Evolutionary conservation across 1,140 invertebrate species (phyloP).

Genomic region (Choristoneura fumiferana): DNA sequence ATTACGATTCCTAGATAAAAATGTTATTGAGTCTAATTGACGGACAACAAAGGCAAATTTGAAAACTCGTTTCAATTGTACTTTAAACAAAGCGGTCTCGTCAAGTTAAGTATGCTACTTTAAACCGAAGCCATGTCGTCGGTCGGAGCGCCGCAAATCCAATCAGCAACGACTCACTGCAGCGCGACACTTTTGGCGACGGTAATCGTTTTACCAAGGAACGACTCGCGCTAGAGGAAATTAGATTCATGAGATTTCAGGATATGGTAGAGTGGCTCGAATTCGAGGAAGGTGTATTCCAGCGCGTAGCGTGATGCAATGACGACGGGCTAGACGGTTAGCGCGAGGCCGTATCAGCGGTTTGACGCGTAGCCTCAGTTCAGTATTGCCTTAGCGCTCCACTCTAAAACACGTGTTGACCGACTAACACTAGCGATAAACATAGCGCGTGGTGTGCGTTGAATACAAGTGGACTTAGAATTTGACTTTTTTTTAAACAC

Average conservation of each 20-base stretch:
- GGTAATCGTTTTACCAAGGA: not conserved
- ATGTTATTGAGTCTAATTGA: not conserved
- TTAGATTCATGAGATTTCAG: not conserved
- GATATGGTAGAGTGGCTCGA: not conserved
- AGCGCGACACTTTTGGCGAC: not conserved
- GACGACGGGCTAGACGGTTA: conserved; percentile 40
- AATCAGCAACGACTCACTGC: conserved; percentile 1
- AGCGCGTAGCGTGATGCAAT: conserved; percentile 16
- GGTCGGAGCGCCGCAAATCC: conserved; percentile 10
- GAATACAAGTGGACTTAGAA: conserved; percentile 14
- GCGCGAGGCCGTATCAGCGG: conserved; percentile 44
- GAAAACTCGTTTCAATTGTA: conserved; percentile 5
- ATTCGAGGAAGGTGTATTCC: not conserved
- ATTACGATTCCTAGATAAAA: not conserved
- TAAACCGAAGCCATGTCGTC: conserved; percentile 14
- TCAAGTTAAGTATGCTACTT: not conserved
- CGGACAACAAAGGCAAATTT: not conserved
- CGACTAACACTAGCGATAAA: conserved; percentile 2
- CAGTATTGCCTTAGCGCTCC: conserved; percentile 62
- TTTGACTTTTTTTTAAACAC: conserved; percentile 9
- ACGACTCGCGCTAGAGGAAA: not conserved
- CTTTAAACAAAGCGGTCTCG: not conserved
- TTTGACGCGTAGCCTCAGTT: conserved; percentile 39
- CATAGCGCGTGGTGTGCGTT: conserved; percentile 17
- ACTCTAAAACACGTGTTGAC: conserved; percentile 40